Percentiles rank a stretch among this genome's conserved stretches.
Conservation (phyloP, 2,888 invertebrate species). For the Tinea trinotella region DNA sequence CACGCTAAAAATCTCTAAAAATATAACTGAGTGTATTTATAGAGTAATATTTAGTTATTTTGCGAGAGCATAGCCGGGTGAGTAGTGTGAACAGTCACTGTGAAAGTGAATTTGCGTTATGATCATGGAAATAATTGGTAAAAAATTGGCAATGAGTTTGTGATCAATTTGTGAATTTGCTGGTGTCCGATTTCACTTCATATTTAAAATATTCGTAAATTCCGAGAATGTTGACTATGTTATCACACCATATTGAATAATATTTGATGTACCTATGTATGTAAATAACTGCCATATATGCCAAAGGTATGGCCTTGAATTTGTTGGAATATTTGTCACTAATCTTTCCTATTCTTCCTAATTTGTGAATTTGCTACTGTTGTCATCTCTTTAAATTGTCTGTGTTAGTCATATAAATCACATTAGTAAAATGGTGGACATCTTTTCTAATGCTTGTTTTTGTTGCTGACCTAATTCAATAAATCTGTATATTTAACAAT, state of each 20-base stretch:
- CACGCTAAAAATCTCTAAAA: slow-evolving; percentile 40
- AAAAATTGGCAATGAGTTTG: slow-evolving; percentile 39
- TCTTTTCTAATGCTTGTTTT: too few species aligned
- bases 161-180: slow-evolving; percentile 24
- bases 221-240: background rate
- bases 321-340: background rate
- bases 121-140: slow-evolving; percentile 28
- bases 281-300: background rate
- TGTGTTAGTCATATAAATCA: too few species aligned
- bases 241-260: background rate
- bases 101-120: slow-evolving; percentile 50
- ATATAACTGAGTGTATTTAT: slow-evolving; percentile 58
- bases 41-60: slow-evolving; percentile 58
- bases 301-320: background rate
- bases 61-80: slow-evolving; percentile 48
- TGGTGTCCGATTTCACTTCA: slow-evolving; percentile 7
- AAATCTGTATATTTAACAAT: too few species aligned
- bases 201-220: background rate
- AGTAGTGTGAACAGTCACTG: slow-evolving; percentile 32
- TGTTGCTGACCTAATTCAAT: too few species aligned
- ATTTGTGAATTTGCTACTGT: too few species aligned
- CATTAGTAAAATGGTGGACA: too few species aligned
- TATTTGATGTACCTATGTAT: background rate
- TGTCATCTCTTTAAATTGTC: too few species aligned
- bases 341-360: background rate